Conservation (phyloP, 2,113 vertebrate species). For the Corvus moneduloides region DNA sequence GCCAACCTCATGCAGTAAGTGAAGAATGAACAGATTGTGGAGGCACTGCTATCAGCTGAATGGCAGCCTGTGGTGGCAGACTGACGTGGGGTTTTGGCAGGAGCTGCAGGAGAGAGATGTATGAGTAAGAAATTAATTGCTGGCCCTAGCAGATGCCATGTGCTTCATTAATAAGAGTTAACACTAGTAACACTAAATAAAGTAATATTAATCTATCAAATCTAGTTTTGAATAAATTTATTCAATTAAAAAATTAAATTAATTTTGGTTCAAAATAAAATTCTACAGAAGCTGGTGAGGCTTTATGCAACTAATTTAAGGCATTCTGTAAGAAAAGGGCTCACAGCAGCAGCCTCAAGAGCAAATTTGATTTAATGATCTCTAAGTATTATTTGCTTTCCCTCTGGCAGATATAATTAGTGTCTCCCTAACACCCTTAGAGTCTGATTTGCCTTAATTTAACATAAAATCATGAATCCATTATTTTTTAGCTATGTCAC, state of each 20-base stretch:
- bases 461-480: neutral
- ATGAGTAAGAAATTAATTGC: neutral
- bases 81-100: neutral
- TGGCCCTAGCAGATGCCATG: neutral
- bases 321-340: neutral
- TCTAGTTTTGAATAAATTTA: neutral
- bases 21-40: neutral
- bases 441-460: neutral
- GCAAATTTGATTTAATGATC: conserved; percentile 14
- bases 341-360: neutral
- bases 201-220: neutral
- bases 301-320: neutral
- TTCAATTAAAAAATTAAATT: neutral
- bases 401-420: conserved; percentile 3
- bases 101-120: neutral
- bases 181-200: neutral
- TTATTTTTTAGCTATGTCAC: neutral
- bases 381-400: conserved; percentile 43
- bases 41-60: neutral
- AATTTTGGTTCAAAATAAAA: neutral
- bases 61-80: neutral
- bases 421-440: neutral
- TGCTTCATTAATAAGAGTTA: neutral
- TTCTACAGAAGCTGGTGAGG: neutral
- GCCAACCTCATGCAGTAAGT: neutral